phyloP scores from a whole-genome alignment of 35 echinoderm and acorn worm genomes.

The Heliocidaris erythrogramma region DNA sequence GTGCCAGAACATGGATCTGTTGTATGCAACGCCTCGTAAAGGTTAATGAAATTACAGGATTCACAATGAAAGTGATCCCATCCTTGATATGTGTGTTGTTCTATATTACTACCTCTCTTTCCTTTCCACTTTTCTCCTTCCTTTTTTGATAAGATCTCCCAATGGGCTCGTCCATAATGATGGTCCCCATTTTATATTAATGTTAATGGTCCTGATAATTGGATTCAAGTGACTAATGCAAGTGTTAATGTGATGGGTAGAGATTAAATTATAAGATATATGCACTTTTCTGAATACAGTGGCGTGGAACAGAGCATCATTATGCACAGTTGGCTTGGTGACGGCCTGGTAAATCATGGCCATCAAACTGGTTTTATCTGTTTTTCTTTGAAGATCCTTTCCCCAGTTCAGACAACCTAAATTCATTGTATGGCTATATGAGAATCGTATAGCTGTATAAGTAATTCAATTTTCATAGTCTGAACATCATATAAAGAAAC shows the following conservation, averaged over 20 bases:
- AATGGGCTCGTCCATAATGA: not conserved
- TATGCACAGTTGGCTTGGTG: not conserved
- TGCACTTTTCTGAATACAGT: not conserved
- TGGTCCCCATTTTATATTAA: not conserved
- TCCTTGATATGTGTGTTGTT: not conserved
- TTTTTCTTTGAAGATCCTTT: too few relatives aligned
- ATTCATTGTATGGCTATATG: too few relatives aligned
- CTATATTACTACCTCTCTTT: not conserved
- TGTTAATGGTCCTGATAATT: not conserved
- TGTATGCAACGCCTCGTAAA: not conserved
- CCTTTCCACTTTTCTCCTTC: not conserved
- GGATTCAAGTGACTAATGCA: not conserved
- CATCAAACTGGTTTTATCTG: too few relatives aligned
- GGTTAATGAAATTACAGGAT: not conserved
- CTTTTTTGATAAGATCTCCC: not conserved
- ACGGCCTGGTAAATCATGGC: not conserved
- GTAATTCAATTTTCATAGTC: too few relatives aligned
- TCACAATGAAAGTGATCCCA: not conserved
- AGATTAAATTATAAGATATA: not conserved
- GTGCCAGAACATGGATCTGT: not conserved
- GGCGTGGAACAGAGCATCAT: not conserved
- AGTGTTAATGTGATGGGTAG: not conserved
- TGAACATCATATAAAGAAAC: too few relatives aligned
- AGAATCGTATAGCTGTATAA: too few relatives aligned
- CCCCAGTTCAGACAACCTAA: too few relatives aligned